Evolutionary conservation across 2,113 vertebrate species (phyloP).

Genomic region (Chaetorhynchus papuensis): DNA sequence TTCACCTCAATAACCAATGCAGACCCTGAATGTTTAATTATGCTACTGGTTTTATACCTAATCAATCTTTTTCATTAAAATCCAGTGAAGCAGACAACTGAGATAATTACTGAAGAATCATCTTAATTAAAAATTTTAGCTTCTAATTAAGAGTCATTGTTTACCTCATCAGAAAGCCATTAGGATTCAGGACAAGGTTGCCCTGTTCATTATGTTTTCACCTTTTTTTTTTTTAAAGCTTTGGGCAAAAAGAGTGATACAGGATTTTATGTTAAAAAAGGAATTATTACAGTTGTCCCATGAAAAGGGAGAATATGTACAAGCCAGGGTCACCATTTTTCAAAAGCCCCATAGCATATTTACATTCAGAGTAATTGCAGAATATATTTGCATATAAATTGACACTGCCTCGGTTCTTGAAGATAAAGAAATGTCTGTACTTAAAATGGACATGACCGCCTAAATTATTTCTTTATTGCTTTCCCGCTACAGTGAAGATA

Average conservation of each 20-base stretch:
- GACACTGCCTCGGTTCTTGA: neutral
- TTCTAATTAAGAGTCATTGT: constrained; percentile 91
- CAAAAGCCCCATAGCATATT: neutral
- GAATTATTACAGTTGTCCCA: neutral
- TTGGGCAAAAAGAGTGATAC: neutral
- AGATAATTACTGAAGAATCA: constrained; percentile 86
- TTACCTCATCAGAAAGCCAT: constrained; percentile 85
- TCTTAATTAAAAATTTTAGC: constrained; percentile 93
- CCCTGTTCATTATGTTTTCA: constrained; percentile 61
- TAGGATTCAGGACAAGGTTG: constrained; percentile 77
- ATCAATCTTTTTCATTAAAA: constrained; percentile 90
- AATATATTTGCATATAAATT: constrained; percentile 56
- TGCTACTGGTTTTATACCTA: constrained; percentile 76
- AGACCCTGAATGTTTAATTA: constrained; percentile 81
- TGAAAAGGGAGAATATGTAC: neutral
- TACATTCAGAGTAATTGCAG: constrained; percentile 46
- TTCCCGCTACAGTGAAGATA: neutral
- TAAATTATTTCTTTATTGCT: constrained; percentile 19
- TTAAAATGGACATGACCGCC: neutral
- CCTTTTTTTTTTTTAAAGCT: neutral
- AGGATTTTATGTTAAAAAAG: neutral
- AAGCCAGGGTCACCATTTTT: neutral
- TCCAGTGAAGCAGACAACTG: constrained; percentile 83
- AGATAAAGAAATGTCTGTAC: constrained; percentile 11
- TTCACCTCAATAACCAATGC: constrained; percentile 70